These are phyloP conservation scores for Desmophyllum pertusum DNA, from an alignment of 92 coral and sea anemone species.

Conservation along the genomic window DNA sequence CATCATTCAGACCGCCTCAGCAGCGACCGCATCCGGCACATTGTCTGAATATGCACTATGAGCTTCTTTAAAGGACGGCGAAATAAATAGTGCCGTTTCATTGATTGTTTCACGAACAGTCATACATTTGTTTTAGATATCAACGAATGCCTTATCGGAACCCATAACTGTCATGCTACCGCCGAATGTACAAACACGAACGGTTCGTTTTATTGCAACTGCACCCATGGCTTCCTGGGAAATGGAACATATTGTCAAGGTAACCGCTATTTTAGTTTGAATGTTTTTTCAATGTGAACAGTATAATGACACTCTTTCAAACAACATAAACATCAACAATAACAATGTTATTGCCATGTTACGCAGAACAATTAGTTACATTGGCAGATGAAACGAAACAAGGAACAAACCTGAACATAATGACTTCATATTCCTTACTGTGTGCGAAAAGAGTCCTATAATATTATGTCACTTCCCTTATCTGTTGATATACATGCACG, in stretches of 20 bases:
- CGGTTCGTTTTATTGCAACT: slow-evolving; percentile 64
- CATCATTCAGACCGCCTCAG: no score
- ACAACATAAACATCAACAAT: neutral
- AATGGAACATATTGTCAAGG: slow-evolving; percentile 75
- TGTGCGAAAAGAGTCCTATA: no score
- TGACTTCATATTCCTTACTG: no score
- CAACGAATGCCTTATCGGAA: slow-evolving; percentile 61
- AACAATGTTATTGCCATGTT: neutral
- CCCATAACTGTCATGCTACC: slow-evolving; percentile 63
- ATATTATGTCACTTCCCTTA: no score
- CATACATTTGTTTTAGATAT: slow-evolving; percentile 40
- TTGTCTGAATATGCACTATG: no score
- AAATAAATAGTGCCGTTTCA: neutral
- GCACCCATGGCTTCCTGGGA: slow-evolving; percentile 67
- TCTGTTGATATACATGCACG: no score
- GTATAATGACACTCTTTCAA: no score
- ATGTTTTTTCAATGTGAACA: no score
- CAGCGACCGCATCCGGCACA: no score
- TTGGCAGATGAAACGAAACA: no score
- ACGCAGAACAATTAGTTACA: no score
- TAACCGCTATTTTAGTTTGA: neutral
- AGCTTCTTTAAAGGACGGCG: neutral
- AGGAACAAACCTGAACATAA: no score
- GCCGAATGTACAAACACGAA: slow-evolving; percentile 66
- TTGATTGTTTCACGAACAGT: neutral